phyloP scores from a whole-genome alignment of 1,140 invertebrate genomes.

The Hypothenemus hampei region DNA sequence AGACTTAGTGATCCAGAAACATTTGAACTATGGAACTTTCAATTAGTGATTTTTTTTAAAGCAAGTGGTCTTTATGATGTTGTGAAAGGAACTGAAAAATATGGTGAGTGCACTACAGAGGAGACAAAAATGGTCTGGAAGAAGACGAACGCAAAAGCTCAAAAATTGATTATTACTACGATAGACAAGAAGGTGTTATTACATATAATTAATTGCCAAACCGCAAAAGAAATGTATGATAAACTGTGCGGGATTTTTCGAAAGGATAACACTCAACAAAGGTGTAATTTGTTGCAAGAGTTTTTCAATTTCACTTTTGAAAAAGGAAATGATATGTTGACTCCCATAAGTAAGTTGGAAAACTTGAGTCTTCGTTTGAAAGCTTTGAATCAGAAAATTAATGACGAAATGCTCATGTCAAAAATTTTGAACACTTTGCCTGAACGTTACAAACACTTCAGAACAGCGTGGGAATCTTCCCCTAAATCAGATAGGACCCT shows the following conservation, averaged over 20 bases:
- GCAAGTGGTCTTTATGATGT: too few species aligned
- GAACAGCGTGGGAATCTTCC: constrained; percentile 14
- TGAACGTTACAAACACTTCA: constrained; percentile 7
- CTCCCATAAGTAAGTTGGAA: not conserved
- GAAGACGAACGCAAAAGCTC: too few species aligned
- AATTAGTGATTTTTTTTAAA: too few species aligned
- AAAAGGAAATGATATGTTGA: not conserved
- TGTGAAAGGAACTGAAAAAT: too few species aligned
- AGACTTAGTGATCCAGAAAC: too few species aligned
- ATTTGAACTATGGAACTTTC: too few species aligned
- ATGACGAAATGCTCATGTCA: constrained; percentile 7
- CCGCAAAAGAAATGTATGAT: not conserved
- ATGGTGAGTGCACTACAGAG: too few species aligned
- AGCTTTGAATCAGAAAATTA: not conserved
- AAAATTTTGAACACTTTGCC: constrained; percentile 1
- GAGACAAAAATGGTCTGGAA: too few species aligned
- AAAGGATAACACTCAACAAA: not conserved
- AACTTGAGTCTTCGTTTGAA: constrained; percentile 1
- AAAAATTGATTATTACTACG: too few species aligned
- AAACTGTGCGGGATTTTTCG: not conserved
- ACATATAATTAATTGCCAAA: not conserved
- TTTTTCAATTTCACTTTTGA: not conserved
- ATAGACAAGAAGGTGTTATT: too few species aligned
- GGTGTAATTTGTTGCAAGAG: not conserved
- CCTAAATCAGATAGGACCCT: not conserved